Percentiles rank a stretch among this genome's conserved stretches.
These are phyloP conservation scores for Lophius americanus DNA, from an alignment of 2,797 vertebrate genomes.

Conservation along the genomic window DNA sequence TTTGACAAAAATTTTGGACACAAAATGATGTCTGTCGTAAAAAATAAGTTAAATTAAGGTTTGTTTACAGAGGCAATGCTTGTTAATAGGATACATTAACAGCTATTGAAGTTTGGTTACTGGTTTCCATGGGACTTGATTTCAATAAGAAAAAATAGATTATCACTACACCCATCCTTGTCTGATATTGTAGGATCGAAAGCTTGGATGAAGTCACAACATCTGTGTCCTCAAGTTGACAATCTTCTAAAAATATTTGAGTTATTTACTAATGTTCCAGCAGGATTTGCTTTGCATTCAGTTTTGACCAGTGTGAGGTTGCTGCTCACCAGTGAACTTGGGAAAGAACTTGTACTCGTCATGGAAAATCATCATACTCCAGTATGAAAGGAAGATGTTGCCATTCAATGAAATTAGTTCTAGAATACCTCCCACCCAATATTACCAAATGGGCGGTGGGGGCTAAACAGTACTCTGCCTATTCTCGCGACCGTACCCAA, in stretches of 20 bases:
- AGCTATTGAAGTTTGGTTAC: conserved; percentile 7
- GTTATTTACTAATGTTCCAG: neutral
- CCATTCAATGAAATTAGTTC: conserved; percentile 37
- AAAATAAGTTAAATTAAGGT: neutral
- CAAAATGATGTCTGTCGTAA: neutral
- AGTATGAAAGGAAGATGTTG: conserved; percentile 49
- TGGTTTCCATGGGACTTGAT: conserved; percentile 19
- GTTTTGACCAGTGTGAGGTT: neutral
- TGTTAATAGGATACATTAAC: neutral
- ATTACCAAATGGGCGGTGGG: conserved; percentile 6
- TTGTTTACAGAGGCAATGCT: neutral
- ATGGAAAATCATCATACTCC: conserved; percentile 31
- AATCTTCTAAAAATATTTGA: conserved; percentile 5
- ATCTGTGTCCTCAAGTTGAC: conserved; percentile 1
- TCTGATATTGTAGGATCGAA: neutral
- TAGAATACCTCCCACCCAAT: conserved; percentile 29
- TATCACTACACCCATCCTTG: neutral
- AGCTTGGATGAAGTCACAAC: conserved; percentile 9
- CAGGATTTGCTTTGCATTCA: too few species aligned
- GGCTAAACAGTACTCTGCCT: conserved; percentile 89
- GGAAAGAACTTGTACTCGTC: conserved; percentile 47
- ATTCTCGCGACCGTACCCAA: conserved; percentile 81
- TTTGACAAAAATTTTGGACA: conserved; percentile 10
- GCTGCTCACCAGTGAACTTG: too few species aligned
- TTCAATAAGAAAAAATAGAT: conserved; percentile 11